phyloP scores from a whole-genome alignment of 2,797 vertebrate species.

The Pitangus sulphuratus region DNA sequence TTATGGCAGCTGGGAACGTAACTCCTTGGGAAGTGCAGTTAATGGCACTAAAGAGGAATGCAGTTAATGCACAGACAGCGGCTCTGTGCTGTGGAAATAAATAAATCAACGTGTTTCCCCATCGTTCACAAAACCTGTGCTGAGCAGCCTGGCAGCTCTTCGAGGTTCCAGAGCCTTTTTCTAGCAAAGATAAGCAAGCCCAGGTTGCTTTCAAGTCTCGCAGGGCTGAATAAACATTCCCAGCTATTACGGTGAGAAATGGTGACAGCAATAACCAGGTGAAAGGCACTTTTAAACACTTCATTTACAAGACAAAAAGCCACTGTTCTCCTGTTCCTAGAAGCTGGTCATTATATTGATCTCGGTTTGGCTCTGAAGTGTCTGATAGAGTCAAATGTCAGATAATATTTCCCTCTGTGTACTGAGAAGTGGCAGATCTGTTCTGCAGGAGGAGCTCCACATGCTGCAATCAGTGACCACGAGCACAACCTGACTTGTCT shows the following conservation, averaged over 20 bases:
- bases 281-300: slow-evolving; percentile 13
- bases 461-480: neutral
- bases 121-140: neutral
- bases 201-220: neutral
- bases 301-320: slow-evolving; percentile 11
- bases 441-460: slow-evolving; percentile 32
- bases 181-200: neutral
- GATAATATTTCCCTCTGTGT: neutral
- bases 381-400: neutral
- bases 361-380: neutral
- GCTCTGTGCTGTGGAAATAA: neutral
- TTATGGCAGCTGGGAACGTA: neutral
- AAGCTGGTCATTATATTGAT: neutral
- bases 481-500: neutral
- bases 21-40: neutral
- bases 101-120: neutral
- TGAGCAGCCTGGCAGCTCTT: neutral
- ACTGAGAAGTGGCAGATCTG: neutral
- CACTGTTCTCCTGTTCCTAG: slow-evolving; percentile 31
- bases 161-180: neutral
- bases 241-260: neutral
- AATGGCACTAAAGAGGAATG: neutral
- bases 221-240: neutral
- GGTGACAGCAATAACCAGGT: neutral
- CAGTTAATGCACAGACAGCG: neutral